Evolutionary conservation across 2,888 invertebrate species (phyloP).

Genomic region (Hydriomena furcata): DNA sequence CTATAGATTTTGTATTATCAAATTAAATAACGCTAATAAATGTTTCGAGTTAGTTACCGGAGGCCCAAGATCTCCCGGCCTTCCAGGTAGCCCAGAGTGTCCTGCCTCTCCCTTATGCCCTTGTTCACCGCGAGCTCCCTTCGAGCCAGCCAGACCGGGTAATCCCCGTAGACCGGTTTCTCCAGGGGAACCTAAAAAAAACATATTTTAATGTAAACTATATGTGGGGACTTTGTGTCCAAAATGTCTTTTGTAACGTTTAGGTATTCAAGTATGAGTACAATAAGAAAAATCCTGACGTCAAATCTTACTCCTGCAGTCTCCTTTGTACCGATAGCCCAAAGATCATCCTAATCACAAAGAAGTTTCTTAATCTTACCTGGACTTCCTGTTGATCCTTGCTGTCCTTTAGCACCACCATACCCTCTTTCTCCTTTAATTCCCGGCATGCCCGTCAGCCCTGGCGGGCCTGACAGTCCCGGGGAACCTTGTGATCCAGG

Average conservation of each 20-base stretch:
- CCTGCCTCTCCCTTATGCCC: conserved; percentile 91
- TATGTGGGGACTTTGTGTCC: no score
- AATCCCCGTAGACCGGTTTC: conserved; percentile 85
- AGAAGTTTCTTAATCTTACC: conserved; percentile 56
- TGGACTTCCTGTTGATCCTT: conserved; percentile 86
- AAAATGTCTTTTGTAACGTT: no score
- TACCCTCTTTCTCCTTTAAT: conserved; percentile 89
- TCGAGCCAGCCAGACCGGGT: conserved; percentile 86
- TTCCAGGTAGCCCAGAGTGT: conserved; percentile 89
- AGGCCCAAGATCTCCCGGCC: conserved; percentile 89
- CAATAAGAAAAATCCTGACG: no score
- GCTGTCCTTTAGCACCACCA: conserved; percentile 88
- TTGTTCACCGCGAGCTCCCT: conserved; percentile 89
- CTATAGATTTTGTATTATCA: no score
- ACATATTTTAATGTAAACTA: background rate
- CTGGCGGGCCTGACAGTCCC: conserved; percentile 87
- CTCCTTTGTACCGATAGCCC: no score
- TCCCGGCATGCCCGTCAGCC: conserved; percentile 87
- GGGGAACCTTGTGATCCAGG: conserved; percentile 88
- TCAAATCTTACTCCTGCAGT: no score
- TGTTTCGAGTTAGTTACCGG: conserved; percentile 74
- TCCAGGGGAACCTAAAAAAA: conserved; percentile 81
- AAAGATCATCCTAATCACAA: no score
- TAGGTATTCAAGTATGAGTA: no score
- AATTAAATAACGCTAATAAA: no score